Percentiles rank a stretch among this genome's conserved stretches.
phyloP scores from a whole-genome alignment of 2,113 vertebrate species.

The Apteryx owenii region DNA sequence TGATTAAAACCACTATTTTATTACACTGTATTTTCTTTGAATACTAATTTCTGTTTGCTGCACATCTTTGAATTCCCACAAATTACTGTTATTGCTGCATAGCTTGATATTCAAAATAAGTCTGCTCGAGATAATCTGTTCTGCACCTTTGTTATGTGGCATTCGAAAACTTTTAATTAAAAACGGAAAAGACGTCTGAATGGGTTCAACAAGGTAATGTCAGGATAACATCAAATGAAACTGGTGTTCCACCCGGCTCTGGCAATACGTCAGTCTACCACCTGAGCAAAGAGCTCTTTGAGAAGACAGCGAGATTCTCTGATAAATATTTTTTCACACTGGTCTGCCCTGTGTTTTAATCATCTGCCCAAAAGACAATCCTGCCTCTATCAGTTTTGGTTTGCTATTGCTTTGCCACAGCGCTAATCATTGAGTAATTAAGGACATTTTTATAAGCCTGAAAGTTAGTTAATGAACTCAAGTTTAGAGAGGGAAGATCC shows the following conservation, averaged over 20 bases:
- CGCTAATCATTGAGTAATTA: neutral
- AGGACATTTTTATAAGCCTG: neutral
- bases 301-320: neutral
- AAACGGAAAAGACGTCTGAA: constrained; percentile 2
- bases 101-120: constrained; percentile 48
- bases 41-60: constrained; percentile 58
- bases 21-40: constrained; percentile 44
- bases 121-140: constrained; percentile 40
- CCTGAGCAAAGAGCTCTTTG: neutral
- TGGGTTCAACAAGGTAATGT: constrained; percentile 2
- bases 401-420: neutral
- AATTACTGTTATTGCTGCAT: neutral
- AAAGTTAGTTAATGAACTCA: constrained; percentile 39
- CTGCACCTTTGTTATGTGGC: neutral
- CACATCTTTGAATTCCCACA: constrained; percentile 37
- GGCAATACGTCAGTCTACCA: neutral
- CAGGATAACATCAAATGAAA: constrained; percentile 38
- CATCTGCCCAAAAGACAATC: neutral
- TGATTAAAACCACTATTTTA: constrained; percentile 50
- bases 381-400: neutral
- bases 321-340: neutral
- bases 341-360: neutral
- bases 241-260: neutral
- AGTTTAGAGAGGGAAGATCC: neutral
- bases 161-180: constrained; percentile 67